Percentiles rank a stretch among this genome's conserved stretches.
These are phyloP conservation scores for Lycopodina hypogea DNA, from an alignment of 37 sponge, comb jelly and placozoan genomes.

Conservation along the genomic window DNA sequence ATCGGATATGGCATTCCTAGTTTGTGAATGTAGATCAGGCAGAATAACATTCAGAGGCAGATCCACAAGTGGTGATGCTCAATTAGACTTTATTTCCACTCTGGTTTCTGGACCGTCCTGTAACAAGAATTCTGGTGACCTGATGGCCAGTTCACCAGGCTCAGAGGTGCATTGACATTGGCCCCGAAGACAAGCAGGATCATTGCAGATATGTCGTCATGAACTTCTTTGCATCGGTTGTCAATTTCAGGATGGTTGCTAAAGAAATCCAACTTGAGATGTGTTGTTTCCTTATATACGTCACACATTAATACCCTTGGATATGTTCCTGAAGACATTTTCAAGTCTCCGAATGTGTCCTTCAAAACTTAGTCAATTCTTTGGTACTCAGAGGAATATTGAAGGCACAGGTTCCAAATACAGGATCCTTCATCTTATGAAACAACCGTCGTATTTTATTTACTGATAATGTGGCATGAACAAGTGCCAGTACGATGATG, in stretches of 20 bases:
- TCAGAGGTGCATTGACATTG: too few relatives aligned
- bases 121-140: too few relatives aligned
- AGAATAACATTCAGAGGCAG: too few relatives aligned
- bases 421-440: constrained; percentile 48
- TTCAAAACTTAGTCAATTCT: constrained; percentile 33
- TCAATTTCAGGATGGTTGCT: constrained; percentile 54
- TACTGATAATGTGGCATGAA: constrained; percentile 8
- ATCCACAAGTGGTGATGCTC: too few relatives aligned
- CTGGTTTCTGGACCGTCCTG: too few relatives aligned
- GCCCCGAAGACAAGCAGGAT: too few relatives aligned
- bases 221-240: constrained; percentile 6
- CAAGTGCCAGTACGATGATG: background rate
- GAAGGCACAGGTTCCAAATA: constrained; percentile 20
- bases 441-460: constrained; percentile 18
- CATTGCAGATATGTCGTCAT: too few relatives aligned
- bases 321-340: constrained; percentile 7
- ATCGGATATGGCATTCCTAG: too few relatives aligned
- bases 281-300: constrained; percentile 48
- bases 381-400: constrained; percentile 15
- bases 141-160: too few relatives aligned
- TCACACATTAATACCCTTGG: constrained; percentile 55
- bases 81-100: too few relatives aligned
- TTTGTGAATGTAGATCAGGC: too few relatives aligned
- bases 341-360: constrained; percentile 3
- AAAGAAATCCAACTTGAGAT: constrained; percentile 48